phyloP scores from a whole-genome alignment of 2,888 invertebrate species.

The Cerceris rybyensis region DNA sequence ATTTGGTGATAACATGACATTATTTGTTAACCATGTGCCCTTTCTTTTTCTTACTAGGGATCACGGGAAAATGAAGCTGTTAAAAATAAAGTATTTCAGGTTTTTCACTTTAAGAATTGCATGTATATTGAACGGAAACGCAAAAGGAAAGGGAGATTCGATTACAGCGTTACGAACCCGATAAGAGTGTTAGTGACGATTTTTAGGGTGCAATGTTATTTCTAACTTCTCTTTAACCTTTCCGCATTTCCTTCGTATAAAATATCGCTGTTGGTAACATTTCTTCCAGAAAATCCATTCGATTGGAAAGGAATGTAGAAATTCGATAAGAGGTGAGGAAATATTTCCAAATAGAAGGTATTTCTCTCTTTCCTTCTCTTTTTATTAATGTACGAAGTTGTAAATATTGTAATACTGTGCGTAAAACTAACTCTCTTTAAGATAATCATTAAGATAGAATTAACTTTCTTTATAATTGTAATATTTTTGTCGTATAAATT shows the following conservation, averaged over 20 bases:
- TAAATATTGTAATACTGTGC: background rate
- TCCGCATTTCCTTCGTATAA: slow-evolving; percentile 12
- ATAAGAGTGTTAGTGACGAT: background rate
- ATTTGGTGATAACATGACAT: too few relatives aligned
- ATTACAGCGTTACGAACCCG: background rate
- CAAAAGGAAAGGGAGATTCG: background rate
- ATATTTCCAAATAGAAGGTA: slow-evolving; percentile 43
- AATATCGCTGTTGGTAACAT: slow-evolving; percentile 6
- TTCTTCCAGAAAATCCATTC: slow-evolving; percentile 38
- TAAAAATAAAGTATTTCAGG: background rate
- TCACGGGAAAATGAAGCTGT: background rate
- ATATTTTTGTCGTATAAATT: too few relatives aligned
- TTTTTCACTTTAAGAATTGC: background rate
- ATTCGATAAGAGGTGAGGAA: slow-evolving; percentile 52
- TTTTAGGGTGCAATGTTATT: background rate
- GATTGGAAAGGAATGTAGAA: slow-evolving; percentile 49
- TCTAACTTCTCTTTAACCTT: slow-evolving; percentile 11
- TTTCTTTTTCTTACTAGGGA: too few relatives aligned
- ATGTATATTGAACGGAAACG: background rate
- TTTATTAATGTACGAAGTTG: background rate
- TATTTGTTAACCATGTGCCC: too few relatives aligned
- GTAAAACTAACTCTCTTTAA: background rate
- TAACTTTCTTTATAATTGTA: too few relatives aligned
- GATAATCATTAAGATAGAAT: too few relatives aligned
- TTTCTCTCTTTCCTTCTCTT: slow-evolving; percentile 8